Base-by-base conservation (phyloP, 2,797 vertebrate species). In the Lagodon rhomboides region DNA sequence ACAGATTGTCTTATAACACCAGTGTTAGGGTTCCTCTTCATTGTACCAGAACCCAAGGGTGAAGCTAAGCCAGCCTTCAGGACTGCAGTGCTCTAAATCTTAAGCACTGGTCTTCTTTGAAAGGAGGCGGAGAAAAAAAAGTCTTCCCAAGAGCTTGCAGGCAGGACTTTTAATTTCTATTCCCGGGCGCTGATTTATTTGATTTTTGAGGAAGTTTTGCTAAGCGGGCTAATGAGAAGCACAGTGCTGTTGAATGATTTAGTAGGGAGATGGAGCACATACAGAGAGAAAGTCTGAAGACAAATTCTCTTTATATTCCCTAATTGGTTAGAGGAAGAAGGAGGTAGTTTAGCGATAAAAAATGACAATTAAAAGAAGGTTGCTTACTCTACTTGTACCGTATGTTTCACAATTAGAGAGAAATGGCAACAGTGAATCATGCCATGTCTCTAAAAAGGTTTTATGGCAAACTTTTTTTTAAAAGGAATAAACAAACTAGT, bases 211-310 rank as follows among this genome's bases (percentile, higher is more conserved):
- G 90, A 97, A 96, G 95, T 97, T 97, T 97, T 96, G 94, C 95
- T 96, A 96, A 97, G 96, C 91, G 93, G 94, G 96, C 95, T 98
- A 97, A 97, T 97, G 96, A 98, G 96, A 96, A 95, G 93, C 94
- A 93, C 93, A 78, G 83, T 92, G 90, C 94, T 97, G 94, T 94
- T 95, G 97, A 97, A 97, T 97, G 96, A 96, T 96, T 96, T 96
- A 95, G 94, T 93, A 68, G 92, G 90, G 87, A 94, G 93, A 92
- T 94, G 82, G 86, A 92, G 91, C 89, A 84, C 82, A 88, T 88
- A 81, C 84, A 82, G 81, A 83, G 79, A 77, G 81, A 86, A 90
- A 88, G 90, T 95, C 94, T 93, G 91, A 94, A 94, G 94, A 94
- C 92, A 95, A 87, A 95, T 95, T 95, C 91, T 95, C 94, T 85